Evolutionary conservation across 2,888 invertebrate genomes (phyloP), one percentile per base, ranked within the genome.

Genomic region (Protodeltote pygarga): DNA sequence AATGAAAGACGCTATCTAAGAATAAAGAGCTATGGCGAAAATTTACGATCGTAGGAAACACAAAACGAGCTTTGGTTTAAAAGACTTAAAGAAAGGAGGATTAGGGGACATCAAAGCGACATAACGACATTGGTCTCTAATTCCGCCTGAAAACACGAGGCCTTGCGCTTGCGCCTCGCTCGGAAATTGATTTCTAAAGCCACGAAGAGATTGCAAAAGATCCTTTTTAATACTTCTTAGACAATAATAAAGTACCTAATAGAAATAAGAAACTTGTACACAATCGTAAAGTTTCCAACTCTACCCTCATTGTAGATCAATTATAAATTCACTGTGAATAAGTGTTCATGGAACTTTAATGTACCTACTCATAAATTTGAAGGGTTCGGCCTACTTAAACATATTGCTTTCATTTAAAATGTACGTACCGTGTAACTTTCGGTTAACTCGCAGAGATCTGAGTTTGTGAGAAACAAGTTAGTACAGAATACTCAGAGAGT

Each of bases 391-490:
- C 27, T 58, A 63, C 62, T 60, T 45, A 61, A 65, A 72, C 63
- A 69, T 60, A 73, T 71, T 61, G 65, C 64, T 53, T 70, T 65
- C 67, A 70, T 77, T 65, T 65, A 73, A 66, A 65, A 72, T 76
- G 61, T 58, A 73, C 58, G 55, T 47, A 51, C 21, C 29, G 23
- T 11, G 47, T 52, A 55, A 65, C 62, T 65, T 71, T 52, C 14
- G 14, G 47, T 45, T 33, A 51, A 61, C 38, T 53, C 29, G 28
- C 23, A 39, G 29, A 19, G 46, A 62, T 51, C 52, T 41, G 51
- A 60, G 60, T 65, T 60, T 49, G 46, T 51, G 34, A 45, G 37
- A 47, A 46, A 46, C 41, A 49, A 53, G 63, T 53, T 47, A 53
- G 35, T 17, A 38, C 10, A 35, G 33, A 41, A 37, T 23, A 47